phyloP scores from a whole-genome alignment of 2,797 vertebrate genomes.

The Karalla daura region DNA sequence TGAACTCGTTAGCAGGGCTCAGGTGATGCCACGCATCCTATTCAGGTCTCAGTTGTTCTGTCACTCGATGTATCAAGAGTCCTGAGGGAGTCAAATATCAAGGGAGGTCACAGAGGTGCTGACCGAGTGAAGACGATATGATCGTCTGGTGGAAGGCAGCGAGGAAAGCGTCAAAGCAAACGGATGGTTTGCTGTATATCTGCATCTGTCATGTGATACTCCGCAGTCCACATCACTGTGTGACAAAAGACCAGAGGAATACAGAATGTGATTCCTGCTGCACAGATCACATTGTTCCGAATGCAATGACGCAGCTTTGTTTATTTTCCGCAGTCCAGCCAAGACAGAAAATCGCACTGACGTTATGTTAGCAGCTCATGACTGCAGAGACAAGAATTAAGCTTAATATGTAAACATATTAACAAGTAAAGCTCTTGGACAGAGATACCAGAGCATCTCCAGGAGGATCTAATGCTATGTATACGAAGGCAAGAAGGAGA shows the following conservation, averaged over 20 bases:
- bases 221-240: not conserved
- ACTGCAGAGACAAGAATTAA: constrained; percentile 3
- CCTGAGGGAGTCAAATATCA: constrained; percentile 39
- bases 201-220: constrained; percentile 17
- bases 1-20: constrained; percentile 2
- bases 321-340: not conserved
- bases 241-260: not conserved
- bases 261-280: constrained; percentile 2
- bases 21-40: not conserved
- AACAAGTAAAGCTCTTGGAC: not conserved
- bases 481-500: not conserved
- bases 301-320: not conserved
- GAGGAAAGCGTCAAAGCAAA: constrained; percentile 22
- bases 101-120: constrained; percentile 31
- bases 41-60: constrained; percentile 4
- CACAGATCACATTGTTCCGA: not conserved
- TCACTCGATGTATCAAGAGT: constrained; percentile 19
- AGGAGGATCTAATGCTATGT: not conserved
- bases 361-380: constrained; percentile 34
- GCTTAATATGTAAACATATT: constrained; percentile 9
- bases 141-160: constrained; percentile 34
- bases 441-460: not conserved
- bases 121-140: constrained; percentile 44
- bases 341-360: not conserved
- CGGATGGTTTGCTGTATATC: not conserved